Percentiles rank a stretch among this genome's conserved stretches.
These are phyloP conservation scores for Epistrophe grossulariae DNA, from an alignment of 2,888 invertebrate genomes.

Conservation along the genomic window DNA sequence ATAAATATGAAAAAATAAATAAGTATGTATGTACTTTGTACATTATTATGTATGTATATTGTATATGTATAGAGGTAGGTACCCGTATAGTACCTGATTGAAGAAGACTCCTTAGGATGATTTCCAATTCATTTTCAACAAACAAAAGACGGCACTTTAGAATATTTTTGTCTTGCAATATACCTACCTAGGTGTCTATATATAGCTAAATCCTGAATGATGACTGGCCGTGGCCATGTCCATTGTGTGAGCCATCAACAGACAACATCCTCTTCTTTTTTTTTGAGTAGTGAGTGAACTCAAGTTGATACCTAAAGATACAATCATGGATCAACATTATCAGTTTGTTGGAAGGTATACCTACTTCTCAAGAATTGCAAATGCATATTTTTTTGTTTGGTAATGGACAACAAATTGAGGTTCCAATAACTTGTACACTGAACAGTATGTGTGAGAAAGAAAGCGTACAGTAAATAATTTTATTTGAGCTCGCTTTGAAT, in stretches of 20 bases:
- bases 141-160: slow-evolving; percentile 20
- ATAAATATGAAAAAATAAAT: slow-evolving; percentile 36
- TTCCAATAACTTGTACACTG: background rate
- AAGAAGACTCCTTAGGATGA: slow-evolving; percentile 5
- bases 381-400: background rate
- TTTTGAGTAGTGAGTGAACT: background rate
- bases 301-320: background rate
- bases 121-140: slow-evolving; percentile 21
- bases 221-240: background rate
- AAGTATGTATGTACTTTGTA: background rate
- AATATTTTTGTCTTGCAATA: background rate
- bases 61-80: no score
- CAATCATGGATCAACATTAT: slow-evolving; percentile 11
- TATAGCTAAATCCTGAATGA: slow-evolving; percentile 15
- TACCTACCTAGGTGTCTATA: background rate
- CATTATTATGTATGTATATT: no score
- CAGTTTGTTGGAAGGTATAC: background rate
- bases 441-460: background rate
- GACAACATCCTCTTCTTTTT: slow-evolving; percentile 21
- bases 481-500: no score
- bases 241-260: slow-evolving; percentile 12
- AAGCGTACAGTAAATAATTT: background rate
- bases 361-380: slow-evolving; percentile 16
- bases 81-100: background rate
- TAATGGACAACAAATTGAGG: background rate